phyloP scores from a whole-genome alignment of 2,113 vertebrate species.

The Callaeas wilsoni region DNA sequence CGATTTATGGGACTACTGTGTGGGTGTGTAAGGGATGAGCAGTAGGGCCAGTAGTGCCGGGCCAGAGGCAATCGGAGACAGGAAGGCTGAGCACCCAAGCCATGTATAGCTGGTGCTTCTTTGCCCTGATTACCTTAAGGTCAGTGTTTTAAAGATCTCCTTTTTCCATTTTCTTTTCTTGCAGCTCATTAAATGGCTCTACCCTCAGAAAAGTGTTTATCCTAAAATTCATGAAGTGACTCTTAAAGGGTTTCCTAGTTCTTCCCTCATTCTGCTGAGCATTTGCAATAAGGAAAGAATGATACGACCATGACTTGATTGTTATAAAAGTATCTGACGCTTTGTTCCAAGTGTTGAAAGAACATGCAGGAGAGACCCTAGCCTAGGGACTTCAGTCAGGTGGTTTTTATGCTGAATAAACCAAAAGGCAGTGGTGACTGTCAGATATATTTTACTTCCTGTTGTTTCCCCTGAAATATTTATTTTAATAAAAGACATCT shows the following conservation, averaged over 20 bases:
- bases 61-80: not conserved
- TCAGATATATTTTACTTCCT: not conserved
- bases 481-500: not conserved
- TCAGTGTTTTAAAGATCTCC: not conserved
- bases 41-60: not conserved
- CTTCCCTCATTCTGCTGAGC: not conserved
- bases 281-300: not conserved
- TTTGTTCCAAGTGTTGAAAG: not conserved
- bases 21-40: not conserved
- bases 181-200: not conserved
- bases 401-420: not conserved
- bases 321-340: not conserved
- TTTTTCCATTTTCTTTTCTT: not conserved
- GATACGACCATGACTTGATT: not conserved
- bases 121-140: not conserved
- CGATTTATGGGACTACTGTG: not conserved
- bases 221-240: not conserved
- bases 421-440: not conserved
- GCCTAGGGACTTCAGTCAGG: not conserved
- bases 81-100: not conserved
- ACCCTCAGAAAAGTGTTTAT: not conserved
- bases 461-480: not conserved
- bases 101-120: not conserved
- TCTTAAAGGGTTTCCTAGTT: not conserved
- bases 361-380: not conserved